Percentiles rank a stretch among this genome's conserved stretches.
Evolutionary conservation across 2,797 vertebrate species (phyloP).

Genomic region (Rachycentron canadum): DNA sequence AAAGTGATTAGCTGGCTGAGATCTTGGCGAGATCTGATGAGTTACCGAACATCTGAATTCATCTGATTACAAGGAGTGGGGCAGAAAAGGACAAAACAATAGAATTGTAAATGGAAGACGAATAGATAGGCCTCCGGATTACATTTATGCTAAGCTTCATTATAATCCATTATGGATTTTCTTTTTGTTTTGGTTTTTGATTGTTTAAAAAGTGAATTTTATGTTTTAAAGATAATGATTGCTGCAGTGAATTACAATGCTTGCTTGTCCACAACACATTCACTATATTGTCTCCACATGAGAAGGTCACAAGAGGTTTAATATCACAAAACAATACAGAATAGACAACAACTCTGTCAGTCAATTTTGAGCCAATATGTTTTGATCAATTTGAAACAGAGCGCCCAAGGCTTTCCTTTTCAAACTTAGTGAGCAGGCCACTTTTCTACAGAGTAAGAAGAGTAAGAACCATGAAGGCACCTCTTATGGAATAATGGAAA

Average conservation of each 20-base stretch:
- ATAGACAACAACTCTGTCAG: neutral
- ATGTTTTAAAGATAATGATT: neutral
- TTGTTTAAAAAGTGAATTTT: neutral
- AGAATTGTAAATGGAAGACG: too few relatives aligned
- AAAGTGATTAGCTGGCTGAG: too few relatives aligned
- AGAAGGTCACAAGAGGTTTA: neutral
- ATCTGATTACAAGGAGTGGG: too few relatives aligned
- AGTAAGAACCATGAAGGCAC: slow-evolving; percentile 30
- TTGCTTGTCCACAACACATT: slow-evolving; percentile 8
- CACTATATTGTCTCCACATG: neutral
- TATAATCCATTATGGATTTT: neutral
- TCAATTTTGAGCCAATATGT: slow-evolving; percentile 6
- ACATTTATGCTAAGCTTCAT: too few relatives aligned
- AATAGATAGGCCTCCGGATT: too few relatives aligned
- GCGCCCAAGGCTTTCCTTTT: neutral
- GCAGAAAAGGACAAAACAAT: too few relatives aligned
- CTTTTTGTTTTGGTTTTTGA: neutral
- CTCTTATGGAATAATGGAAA: slow-evolving; percentile 67
- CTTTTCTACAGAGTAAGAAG: slow-evolving; percentile 14
- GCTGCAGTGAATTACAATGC: slow-evolving; percentile 26
- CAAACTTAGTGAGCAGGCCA: slow-evolving; percentile 10
- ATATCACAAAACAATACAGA: neutral
- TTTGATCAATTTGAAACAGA: slow-evolving; percentile 6
- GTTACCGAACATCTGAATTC: too few relatives aligned
- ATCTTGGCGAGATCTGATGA: too few relatives aligned